These are phyloP conservation scores for Lordiphosa fenestrarum DNA, from an alignment of 2,888 invertebrate genomes.

Conservation along the genomic window DNA sequence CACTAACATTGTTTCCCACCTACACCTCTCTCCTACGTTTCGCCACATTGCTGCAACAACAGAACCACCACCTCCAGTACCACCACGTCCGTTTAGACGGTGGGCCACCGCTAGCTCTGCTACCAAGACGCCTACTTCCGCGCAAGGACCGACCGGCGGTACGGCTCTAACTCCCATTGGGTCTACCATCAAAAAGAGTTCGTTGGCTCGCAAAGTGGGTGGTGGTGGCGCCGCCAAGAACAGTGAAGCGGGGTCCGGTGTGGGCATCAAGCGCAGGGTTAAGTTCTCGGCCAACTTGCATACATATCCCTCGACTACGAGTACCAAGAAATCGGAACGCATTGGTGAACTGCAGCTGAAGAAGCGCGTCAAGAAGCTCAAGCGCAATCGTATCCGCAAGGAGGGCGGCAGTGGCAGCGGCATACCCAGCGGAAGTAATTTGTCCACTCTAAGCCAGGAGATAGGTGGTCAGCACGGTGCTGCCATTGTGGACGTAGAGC, in stretches of 20 bases:
- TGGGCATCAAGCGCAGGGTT: slow-evolving; percentile 39
- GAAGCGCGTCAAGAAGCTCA: slow-evolving; percentile 39
- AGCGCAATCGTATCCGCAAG: slow-evolving; percentile 18
- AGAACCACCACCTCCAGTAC: slow-evolving; percentile 8
- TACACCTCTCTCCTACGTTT: slow-evolving; percentile 26
- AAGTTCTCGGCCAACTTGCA: slow-evolving; percentile 53
- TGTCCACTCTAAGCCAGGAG: slow-evolving; percentile 6
- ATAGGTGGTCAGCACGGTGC: slow-evolving; percentile 1
- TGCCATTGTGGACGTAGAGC: slow-evolving; percentile 16
- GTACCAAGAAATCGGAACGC: slow-evolving; percentile 28
- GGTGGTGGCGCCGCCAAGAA: slow-evolving; percentile 14
- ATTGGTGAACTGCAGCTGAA: slow-evolving; percentile 46
- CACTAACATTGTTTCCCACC: slow-evolving; percentile 35
- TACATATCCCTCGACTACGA: slow-evolving; percentile 35
- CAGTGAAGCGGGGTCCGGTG: not conserved
- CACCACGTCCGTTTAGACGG: slow-evolving; percentile 14
- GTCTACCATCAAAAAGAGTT: slow-evolving; percentile 21
- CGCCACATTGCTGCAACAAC: slow-evolving; percentile 18
- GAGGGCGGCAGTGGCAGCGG: slow-evolving; percentile 13
- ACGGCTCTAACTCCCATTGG: not conserved
- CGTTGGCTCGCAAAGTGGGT: slow-evolving; percentile 23
- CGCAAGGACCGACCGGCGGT: slow-evolving; percentile 1
- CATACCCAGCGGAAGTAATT: slow-evolving; percentile 13
- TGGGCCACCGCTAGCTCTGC: slow-evolving; percentile 6
- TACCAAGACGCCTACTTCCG: slow-evolving; percentile 21